Evolutionary conservation across 2,797 vertebrate species (phyloP).

Genomic region (Karalla daura): DNA sequence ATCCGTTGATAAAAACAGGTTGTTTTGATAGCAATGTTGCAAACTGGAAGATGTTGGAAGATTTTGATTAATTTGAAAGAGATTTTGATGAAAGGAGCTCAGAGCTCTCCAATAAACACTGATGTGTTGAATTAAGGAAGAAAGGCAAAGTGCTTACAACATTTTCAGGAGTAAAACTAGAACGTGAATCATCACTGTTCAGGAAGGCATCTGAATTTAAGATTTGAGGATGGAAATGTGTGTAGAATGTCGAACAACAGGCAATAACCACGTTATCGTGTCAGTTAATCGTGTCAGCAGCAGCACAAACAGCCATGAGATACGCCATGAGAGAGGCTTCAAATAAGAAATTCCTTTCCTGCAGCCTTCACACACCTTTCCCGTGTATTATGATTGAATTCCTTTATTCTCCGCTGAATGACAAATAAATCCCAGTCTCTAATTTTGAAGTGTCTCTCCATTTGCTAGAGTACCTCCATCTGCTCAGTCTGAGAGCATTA

Average conservation of each 20-base stretch:
- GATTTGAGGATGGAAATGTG: not conserved
- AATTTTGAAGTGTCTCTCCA: not conserved
- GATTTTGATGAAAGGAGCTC: constrained; percentile 12
- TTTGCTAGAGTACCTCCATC: not conserved
- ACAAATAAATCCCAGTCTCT: constrained; percentile 4
- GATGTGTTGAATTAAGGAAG: not conserved
- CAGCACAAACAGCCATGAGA: too few species aligned
- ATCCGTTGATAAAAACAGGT: not conserved
- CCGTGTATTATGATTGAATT: not conserved
- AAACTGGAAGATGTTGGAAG: not conserved
- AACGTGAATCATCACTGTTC: not conserved
- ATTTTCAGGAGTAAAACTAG: not conserved
- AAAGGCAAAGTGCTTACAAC: not conserved
- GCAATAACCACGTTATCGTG: not conserved
- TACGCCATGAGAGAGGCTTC: too few species aligned
- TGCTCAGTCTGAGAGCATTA: not conserved
- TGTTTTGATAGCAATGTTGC: constrained; percentile 12
- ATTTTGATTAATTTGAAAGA: not conserved
- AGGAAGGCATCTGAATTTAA: not conserved
- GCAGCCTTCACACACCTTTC: not conserved
- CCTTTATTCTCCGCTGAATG: not conserved
- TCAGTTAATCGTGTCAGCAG: not conserved
- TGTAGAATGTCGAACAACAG: not conserved
- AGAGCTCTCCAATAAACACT: not conserved
- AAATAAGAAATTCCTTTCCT: not conserved